Conservation (phyloP, 2,888 invertebrate genomes). For the Zaprionus lineosus region DNA sequence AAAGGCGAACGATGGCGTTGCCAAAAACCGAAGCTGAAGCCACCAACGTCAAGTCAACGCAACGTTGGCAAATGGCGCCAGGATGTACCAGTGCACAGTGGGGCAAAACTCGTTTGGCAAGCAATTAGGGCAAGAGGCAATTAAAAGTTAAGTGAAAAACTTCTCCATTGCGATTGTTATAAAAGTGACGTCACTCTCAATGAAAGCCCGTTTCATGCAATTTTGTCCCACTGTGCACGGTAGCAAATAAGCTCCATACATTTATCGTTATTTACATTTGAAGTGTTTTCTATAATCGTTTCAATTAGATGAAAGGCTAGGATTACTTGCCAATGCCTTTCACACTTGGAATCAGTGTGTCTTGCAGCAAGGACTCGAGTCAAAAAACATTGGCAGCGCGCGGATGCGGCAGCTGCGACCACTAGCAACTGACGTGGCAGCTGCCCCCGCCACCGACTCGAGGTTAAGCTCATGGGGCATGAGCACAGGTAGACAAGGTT, state of each 20-base stretch:
- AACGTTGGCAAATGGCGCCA: constrained; percentile 28
- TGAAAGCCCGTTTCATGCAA: too few relatives aligned
- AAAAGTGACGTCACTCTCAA: too few relatives aligned
- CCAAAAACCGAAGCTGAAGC: constrained; percentile 17
- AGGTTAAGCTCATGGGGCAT: constrained; percentile 66
- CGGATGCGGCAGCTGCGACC: constrained; percentile 50
- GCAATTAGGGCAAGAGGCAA: too few relatives aligned
- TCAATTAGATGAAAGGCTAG: too few relatives aligned
- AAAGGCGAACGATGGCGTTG: constrained; percentile 49
- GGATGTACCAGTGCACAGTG: constrained; percentile 11
- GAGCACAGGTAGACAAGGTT: constrained; percentile 76
- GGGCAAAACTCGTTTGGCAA: background rate
- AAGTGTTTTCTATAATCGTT: too few relatives aligned
- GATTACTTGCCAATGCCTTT: too few relatives aligned
- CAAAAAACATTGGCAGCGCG: constrained; percentile 23
- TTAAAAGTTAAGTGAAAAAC: too few relatives aligned
- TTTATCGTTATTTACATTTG: too few relatives aligned
- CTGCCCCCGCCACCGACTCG: constrained; percentile 22
- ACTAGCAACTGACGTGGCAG: constrained; percentile 25
- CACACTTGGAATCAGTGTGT: constrained; percentile 18
- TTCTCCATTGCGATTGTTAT: too few relatives aligned
- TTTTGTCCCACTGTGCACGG: too few relatives aligned
- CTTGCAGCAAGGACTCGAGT: constrained; percentile 30
- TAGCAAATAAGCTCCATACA: too few relatives aligned
- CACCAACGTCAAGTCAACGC: constrained; percentile 23